Conservation (phyloP, 2,113 vertebrate species). For the Oenanthe oenanthe region DNA sequence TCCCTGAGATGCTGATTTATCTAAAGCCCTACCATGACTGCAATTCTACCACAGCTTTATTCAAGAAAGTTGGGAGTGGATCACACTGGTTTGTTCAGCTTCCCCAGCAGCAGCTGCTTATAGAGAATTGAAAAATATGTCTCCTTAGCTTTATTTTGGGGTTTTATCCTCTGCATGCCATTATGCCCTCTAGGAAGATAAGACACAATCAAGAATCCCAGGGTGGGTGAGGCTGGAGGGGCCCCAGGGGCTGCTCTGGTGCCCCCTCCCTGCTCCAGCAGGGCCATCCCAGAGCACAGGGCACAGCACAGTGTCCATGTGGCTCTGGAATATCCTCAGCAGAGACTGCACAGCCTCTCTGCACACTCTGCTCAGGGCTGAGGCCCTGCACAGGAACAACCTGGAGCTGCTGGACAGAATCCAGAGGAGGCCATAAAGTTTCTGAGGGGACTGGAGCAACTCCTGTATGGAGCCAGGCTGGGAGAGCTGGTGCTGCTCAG, state of each 20-base stretch:
- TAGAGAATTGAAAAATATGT: neutral
- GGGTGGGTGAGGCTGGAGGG: neutral
- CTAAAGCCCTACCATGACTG: neutral
- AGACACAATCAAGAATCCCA: rapidly evolving
- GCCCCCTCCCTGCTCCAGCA: neutral
- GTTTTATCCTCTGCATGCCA: neutral
- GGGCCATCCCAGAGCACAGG: neutral
- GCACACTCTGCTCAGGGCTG: neutral
- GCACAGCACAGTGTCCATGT: neutral
- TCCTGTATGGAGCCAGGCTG: neutral
- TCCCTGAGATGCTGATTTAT: neutral
- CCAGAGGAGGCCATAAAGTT: rapidly evolving
- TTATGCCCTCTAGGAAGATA: neutral
- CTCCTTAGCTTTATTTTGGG: neutral
- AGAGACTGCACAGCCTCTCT: too few relatives aligned
- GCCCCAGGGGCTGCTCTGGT: neutral
- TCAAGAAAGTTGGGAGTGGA: rapidly evolving
- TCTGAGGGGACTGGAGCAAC: neutral
- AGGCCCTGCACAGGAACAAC: neutral
- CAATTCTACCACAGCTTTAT: neutral
- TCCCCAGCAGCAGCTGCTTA: neutral
- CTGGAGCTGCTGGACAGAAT: neutral
- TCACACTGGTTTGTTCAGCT: neutral
- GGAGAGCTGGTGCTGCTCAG: neutral
- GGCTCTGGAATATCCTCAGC: neutral